A percentile compares a stretch with the other conserved stretches of the same genome.
phyloP scores from a whole-genome alignment of 2,888 invertebrate species.

The Anagyrus pseudococci region DNA sequence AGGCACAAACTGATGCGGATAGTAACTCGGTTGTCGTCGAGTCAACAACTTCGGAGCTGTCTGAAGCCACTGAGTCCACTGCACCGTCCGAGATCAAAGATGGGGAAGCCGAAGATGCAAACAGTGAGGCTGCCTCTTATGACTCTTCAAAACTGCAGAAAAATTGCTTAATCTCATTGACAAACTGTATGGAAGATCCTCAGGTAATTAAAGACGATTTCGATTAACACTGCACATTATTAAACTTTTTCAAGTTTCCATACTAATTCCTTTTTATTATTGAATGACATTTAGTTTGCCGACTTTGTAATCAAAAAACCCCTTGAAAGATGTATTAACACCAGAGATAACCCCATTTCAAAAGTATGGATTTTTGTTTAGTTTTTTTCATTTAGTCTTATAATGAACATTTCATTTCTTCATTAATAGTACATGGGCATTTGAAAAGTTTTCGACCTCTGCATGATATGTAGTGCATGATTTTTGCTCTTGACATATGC shows the following conservation, averaged over 20 bases:
- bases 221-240: background rate
- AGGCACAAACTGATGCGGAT: constrained; percentile 42
- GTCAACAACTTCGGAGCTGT: constrained; percentile 50
- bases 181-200: constrained; percentile 54
- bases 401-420: too few relatives aligned
- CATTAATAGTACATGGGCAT: too few relatives aligned
- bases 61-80: constrained; percentile 41
- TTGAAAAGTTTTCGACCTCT: too few relatives aligned
- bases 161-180: constrained; percentile 46
- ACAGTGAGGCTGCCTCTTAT: constrained; percentile 44
- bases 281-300: background rate
- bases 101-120: constrained; percentile 25
- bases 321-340: background rate
- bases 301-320: background rate
- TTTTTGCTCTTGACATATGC: too few relatives aligned
- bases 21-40: constrained; percentile 50
- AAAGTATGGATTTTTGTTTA: constrained; percentile 12
- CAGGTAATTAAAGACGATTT: constrained; percentile 27
- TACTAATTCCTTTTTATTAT: constrained; percentile 5
- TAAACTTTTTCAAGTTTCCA: background rate
- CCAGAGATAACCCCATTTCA: background rate
- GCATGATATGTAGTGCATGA: too few relatives aligned
- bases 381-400: too few relatives aligned
- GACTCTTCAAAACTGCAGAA: constrained; percentile 48
- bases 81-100: constrained; percentile 38